A percentile compares a stretch with the other conserved stretches of the same genome.
Evolutionary conservation across 2,888 invertebrate genomes (phyloP).

Genomic region (Diloba caeruleocephala): DNA sequence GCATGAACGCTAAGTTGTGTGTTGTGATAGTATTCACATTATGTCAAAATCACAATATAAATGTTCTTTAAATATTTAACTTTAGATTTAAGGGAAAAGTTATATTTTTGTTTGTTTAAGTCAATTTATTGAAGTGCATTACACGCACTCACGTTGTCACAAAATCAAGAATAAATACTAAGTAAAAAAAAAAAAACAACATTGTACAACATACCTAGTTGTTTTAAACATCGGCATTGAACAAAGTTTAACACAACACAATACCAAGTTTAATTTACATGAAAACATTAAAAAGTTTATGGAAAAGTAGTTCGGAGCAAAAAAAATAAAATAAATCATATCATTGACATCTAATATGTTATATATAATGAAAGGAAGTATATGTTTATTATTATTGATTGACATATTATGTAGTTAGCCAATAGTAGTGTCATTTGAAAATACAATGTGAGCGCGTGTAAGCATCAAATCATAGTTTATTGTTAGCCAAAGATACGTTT

Average conservation of each 20-base stretch:
- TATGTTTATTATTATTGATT: no score
- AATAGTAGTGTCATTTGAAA: slow-evolving; percentile 6
- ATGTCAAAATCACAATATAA: slow-evolving; percentile 31
- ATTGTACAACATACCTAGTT: no score
- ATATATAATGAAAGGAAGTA: no score
- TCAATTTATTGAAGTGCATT: slow-evolving; percentile 40
- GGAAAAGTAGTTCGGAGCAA: slow-evolving; percentile 7
- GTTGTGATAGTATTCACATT: slow-evolving; percentile 50
- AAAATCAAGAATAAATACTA: neutral
- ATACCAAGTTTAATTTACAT: neutral
- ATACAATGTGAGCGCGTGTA: slow-evolving; percentile 24
- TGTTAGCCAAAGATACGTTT: slow-evolving; percentile 51
- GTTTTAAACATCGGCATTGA: no score
- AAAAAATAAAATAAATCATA: no score
- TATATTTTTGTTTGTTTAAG: slow-evolving; percentile 53
- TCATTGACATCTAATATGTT: no score
- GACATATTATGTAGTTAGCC: no score
- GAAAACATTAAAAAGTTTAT: neutral
- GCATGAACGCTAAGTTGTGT: slow-evolving; percentile 32
- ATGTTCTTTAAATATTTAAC: slow-evolving; percentile 45
- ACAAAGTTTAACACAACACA: neutral
- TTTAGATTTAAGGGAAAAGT: slow-evolving; percentile 46
- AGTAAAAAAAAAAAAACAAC: no score
- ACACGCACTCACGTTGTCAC: slow-evolving; percentile 14
- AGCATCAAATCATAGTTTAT: slow-evolving; percentile 32